A percentile compares a stretch with the other conserved stretches of the same genome.
These are phyloP conservation scores for Otus scops DNA, from an alignment of 2,797 vertebrate genomes.

Conservation along the genomic window DNA sequence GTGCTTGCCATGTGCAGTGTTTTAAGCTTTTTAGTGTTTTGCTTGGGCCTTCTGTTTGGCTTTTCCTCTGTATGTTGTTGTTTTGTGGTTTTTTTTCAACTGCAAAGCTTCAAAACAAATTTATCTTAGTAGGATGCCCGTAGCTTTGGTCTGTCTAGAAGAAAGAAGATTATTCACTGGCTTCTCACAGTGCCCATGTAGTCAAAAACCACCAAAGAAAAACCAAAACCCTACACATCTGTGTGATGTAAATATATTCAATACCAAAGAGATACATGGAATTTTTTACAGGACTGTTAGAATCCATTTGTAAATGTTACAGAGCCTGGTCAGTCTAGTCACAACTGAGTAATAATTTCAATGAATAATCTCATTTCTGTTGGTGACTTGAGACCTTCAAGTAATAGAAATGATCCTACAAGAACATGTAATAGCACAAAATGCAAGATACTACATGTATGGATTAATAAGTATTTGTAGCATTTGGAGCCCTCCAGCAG, in stretches of 20 bases:
- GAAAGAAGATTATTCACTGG: background rate
- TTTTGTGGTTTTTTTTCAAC: background rate
- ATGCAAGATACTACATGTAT: background rate
- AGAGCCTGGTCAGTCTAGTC: background rate
- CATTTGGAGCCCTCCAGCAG: background rate
- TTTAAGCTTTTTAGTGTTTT: background rate
- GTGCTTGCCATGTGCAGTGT: background rate
- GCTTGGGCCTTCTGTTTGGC: background rate
- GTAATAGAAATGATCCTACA: background rate
- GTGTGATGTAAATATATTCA: background rate
- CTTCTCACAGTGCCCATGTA: background rate
- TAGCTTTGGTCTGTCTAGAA: background rate
- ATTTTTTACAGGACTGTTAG: background rate
- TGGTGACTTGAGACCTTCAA: background rate
- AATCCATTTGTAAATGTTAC: background rate
- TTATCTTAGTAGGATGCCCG: background rate
- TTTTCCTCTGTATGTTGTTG: background rate
- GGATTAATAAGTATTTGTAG: background rate
- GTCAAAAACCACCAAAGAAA: background rate
- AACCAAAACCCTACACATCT: accelerated
- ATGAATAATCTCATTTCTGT: background rate
- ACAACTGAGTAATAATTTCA: background rate
- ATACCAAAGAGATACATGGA: background rate
- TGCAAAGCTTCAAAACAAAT: background rate
- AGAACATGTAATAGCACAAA: background rate